These are phyloP conservation scores for Dryocosmus kuriphilus DNA, from an alignment of 2,888 invertebrate genomes.

Conservation along the genomic window DNA sequence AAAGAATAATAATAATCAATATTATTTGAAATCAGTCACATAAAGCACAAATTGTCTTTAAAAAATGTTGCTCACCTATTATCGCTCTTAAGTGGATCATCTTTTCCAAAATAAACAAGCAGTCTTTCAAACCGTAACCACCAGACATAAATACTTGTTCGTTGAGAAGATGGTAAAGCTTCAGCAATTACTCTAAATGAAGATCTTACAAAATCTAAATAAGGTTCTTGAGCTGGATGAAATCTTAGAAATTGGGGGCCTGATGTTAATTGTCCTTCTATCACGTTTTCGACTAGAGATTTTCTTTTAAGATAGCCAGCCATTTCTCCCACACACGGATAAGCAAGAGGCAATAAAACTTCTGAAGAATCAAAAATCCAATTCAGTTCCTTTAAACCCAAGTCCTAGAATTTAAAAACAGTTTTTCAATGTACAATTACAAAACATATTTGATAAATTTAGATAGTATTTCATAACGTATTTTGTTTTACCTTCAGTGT, in stretches of 20 bases:
- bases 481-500: constrained; percentile 60
- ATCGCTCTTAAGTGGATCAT: constrained; percentile 75
- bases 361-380: constrained; percentile 72
- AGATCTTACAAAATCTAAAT: constrained; percentile 79
- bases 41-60: neutral
- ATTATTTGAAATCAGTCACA: too few species aligned
- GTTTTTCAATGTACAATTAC: constrained; percentile 3
- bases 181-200: constrained; percentile 79
- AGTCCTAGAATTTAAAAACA: constrained; percentile 57
- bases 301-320: constrained; percentile 61
- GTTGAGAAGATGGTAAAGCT: constrained; percentile 77
- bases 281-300: constrained; percentile 64
- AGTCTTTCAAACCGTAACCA: constrained; percentile 83
- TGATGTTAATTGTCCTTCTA: constrained; percentile 78
- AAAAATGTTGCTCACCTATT: constrained; percentile 57
- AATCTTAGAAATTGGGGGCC: constrained; percentile 82
- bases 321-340: constrained; percentile 67
- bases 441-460: neutral
- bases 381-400: constrained; percentile 63
- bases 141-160: constrained; percentile 81
- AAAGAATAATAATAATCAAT: constrained; percentile 45
- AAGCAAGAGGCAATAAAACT: constrained; percentile 68
- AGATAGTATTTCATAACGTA: neutral
- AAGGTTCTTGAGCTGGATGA: constrained; percentile 82
- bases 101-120: constrained; percentile 78